Evolutionary conservation across 2,797 vertebrate genomes (phyloP).

Genomic region (Melanotaenia parkinsoni): DNA sequence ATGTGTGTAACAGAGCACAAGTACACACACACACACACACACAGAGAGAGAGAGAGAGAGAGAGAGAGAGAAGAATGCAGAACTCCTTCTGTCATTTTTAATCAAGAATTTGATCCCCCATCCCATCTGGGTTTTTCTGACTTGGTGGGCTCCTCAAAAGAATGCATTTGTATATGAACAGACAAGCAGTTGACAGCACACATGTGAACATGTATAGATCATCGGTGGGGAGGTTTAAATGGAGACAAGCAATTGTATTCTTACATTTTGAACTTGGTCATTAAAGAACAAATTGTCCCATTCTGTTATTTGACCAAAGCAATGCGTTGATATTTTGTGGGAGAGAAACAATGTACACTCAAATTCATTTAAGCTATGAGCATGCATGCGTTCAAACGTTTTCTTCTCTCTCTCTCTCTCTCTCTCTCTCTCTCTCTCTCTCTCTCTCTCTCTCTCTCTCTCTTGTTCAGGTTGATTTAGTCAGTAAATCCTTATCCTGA

Average conservation of each 20-base stretch:
- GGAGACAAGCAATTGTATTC: constrained; percentile 59
- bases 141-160: constrained; percentile 64
- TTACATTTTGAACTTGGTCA: constrained; percentile 28
- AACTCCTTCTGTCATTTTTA: constrained; percentile 67
- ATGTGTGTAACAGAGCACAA: constrained; percentile 10
- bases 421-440: too few relatives aligned
- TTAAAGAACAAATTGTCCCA: constrained; percentile 55
- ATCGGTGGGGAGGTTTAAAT: constrained; percentile 42
- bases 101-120: constrained; percentile 79
- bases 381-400: neutral
- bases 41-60: constrained; percentile 1
- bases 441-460: neutral
- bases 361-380: neutral
- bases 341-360: too few relatives aligned
- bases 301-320: constrained; percentile 21
- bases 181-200: constrained; percentile 13
- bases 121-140: constrained; percentile 75
- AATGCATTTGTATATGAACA: constrained; percentile 36
- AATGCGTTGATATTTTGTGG: neutral
- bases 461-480: constrained; percentile 48
- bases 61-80: constrained; percentile 44
- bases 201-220: constrained; percentile 49
- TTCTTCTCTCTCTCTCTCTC: neutral
- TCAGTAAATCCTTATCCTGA: constrained; percentile 57
- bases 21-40: constrained; percentile 30